A percentile compares a stretch with the other conserved stretches of the same genome.
phyloP scores from a whole-genome alignment of 2,113 vertebrate species.

The Macrotis lagotis region DNA sequence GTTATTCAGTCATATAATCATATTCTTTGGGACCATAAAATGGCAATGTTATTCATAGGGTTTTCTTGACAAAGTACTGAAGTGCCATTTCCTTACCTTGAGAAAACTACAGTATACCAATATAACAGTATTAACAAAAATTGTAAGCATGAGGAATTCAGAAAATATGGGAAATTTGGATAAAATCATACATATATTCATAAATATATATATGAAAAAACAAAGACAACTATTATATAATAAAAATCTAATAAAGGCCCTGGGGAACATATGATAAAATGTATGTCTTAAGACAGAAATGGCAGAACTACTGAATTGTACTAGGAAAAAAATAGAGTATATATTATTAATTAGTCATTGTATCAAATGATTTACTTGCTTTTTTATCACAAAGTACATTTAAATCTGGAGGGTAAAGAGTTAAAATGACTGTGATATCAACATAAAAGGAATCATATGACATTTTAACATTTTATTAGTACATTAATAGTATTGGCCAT shows the following conservation, averaged over 20 bases:
- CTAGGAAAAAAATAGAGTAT: not conserved
- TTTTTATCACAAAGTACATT: not conserved
- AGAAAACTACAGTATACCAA: not conserved
- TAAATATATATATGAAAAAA: not conserved
- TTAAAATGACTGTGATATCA: not conserved
- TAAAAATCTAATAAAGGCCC: not conserved
- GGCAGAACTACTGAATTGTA: not conserved
- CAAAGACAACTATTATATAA: not conserved
- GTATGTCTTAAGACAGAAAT: not conserved
- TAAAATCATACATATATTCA: not conserved
- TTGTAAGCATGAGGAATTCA: not conserved
- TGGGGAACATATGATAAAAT: not conserved
- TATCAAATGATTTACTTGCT: not conserved
- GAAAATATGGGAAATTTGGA: not conserved
- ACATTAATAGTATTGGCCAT: no score
- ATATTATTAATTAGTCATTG: not conserved
- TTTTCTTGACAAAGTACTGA: not conserved
- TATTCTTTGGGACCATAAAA: not conserved
- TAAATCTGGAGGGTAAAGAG: not conserved
- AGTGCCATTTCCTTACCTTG: not conserved
- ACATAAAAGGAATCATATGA: not conserved
- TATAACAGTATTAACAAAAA: not conserved
- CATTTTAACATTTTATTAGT: not conserved
- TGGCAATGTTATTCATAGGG: not conserved
- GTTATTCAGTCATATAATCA: not conserved